Percentiles rank a stretch among this genome's conserved stretches.
Conservation (phyloP, 2,797 vertebrate species). For the Zenarchopterus dispar region DNA sequence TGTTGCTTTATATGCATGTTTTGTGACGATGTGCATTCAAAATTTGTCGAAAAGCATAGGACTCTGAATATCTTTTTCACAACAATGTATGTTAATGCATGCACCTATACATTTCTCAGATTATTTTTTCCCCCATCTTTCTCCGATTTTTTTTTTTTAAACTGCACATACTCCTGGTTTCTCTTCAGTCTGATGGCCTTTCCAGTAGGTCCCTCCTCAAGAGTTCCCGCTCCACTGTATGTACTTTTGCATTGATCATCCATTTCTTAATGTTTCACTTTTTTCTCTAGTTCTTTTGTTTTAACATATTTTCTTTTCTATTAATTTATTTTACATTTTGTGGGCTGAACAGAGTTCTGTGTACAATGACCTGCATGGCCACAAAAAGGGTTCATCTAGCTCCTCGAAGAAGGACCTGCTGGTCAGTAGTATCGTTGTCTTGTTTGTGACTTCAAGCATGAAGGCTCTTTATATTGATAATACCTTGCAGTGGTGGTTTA, state of each 20-base stretch:
- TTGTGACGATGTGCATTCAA: too few species aligned
- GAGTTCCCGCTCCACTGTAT: constrained; percentile 85
- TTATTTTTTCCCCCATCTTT: constrained; percentile 2
- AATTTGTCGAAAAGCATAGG: not conserved
- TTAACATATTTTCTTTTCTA: constrained; percentile 12
- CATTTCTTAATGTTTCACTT: constrained; percentile 16
- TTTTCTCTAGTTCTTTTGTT: constrained; percentile 9
- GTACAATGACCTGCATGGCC: constrained; percentile 84
- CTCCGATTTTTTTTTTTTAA: constrained; percentile 20
- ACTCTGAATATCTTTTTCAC: too few species aligned
- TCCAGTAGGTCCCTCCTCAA: constrained; percentile 78
- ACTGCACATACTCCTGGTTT: constrained; percentile 55
- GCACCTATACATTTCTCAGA: not conserved
- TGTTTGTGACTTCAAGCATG: constrained; percentile 34
- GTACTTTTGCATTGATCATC: constrained; percentile 57
- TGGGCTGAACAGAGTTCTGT: constrained; percentile 83
- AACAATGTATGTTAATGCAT: not conserved
- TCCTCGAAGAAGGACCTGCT: constrained; percentile 87
- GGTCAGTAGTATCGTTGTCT: constrained; percentile 84
- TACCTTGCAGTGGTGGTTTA: constrained; percentile 21
- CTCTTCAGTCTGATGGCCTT: constrained; percentile 77
- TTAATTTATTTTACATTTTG: constrained; percentile 14
- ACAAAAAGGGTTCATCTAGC: constrained; percentile 83
- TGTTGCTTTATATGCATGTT: too few species aligned
- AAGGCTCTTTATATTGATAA: constrained; percentile 24